phyloP scores from a whole-genome alignment of 2,888 invertebrate genomes.

The Epinotia demarniana region DNA sequence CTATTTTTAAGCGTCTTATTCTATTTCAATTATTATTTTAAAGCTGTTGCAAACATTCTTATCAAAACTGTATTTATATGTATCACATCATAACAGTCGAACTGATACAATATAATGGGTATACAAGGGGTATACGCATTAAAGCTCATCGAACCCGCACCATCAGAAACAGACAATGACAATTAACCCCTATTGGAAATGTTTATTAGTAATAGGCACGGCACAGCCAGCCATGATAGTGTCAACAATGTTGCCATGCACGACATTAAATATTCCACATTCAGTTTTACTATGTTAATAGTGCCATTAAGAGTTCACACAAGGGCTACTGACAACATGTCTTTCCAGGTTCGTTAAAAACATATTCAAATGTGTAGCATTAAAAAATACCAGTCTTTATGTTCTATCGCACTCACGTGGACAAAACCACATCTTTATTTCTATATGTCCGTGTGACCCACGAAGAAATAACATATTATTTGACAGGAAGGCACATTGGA shows the following conservation, averaged over 20 bases:
- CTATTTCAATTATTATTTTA: not conserved
- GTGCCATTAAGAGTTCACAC: too few species aligned
- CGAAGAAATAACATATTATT: too few species aligned
- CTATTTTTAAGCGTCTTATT: not conserved
- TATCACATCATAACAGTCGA: not conserved
- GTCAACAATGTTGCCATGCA: not conserved
- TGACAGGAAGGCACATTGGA: too few species aligned
- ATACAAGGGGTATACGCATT: not conserved
- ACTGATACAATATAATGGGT: not conserved
- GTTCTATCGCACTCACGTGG: too few species aligned
- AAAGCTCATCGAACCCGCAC: conserved; percentile 31
- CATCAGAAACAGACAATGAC: not conserved
- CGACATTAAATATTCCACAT: not conserved
- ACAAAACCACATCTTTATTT: too few species aligned
- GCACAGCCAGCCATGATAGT: not conserved
- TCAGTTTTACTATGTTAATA: not conserved
- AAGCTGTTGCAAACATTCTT: not conserved
- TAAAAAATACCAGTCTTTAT: too few species aligned
- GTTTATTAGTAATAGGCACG: not conserved
- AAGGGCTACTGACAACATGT: not conserved
- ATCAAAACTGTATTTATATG: not conserved
- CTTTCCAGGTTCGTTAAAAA: not conserved
- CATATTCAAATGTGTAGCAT: not conserved
- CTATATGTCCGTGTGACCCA: too few species aligned
- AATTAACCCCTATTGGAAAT: conserved; percentile 15